Base-by-base conservation (phyloP, 2,888 invertebrate species). In the Ganaspis brasiliensis region DNA sequence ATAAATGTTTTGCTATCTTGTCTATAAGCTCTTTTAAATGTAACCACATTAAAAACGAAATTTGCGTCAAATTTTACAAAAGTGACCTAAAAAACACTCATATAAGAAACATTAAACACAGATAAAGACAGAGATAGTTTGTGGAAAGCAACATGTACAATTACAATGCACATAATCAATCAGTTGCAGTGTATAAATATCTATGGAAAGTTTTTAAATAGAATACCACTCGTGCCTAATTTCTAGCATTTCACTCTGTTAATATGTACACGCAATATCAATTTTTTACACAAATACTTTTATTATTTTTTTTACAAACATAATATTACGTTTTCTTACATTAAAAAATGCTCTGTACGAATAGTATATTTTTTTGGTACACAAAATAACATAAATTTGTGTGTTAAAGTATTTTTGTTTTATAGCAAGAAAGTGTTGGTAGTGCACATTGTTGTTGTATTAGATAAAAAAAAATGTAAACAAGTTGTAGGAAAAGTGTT, bases 141-240 rank as follows among this genome's bases (percentile, higher is more conserved):
- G 59, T 79, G 72, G 70, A 72, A 67, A 74, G 81, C 81, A 82
- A 67, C 67, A 49, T 45, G 24, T 67, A 67, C 45, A 67, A 9
- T 67, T 67, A 45, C 24, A 67, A 67, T 49, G 45, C 67, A 45
- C 45, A n/a, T n/a, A 67, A 45, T 24, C 16, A 67, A 37, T 19
- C 14, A 67, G 67, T 67, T 67, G 21, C 67, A 67, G 45, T 67
- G 45, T 80, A 80, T 70, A 77, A 79, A 81, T 70, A 78, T 81
- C 77, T 70, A 78, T 72, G 74, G 57, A 71, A 56, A 72, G 75
- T 73, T 24, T 56, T 75, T 63, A n/a, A 40, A 73, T 61, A 73
- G 63, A 71, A 71, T 70, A 73, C 57, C 26, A 75, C 61, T 21
- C 72, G 56, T 45, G 26, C n/a, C 35, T n/a, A 35, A 74, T 72